Base-by-base conservation (phyloP, 2,797 vertebrate genomes). In the Thaleichthys pacificus region DNA sequence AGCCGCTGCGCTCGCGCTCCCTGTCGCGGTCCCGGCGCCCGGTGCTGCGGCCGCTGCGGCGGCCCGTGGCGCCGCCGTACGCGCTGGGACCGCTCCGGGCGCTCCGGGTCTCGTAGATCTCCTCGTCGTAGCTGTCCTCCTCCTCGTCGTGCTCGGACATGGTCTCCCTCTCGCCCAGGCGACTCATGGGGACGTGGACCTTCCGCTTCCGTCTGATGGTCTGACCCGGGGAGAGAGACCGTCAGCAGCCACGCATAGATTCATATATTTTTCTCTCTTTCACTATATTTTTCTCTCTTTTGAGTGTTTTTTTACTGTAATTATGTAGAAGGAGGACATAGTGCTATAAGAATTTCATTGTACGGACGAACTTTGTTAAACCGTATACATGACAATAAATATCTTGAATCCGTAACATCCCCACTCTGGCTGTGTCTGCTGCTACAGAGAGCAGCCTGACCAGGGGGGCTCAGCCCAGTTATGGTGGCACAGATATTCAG, bases 181-280 rank as follows among this genome's bases (percentile, higher is more conserved):
- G 95, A 60, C 93, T 88, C 82, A 96, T 92, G 1, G 97, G 96
- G 69, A 98, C 95, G 69, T 98, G 96, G 76, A 98, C 94, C 92
- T 99, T 98, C 88, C 97, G 94, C 89, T 99, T 98, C 77, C 97
- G 94, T 78, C 97, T 93, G 88, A 99, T 99, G 74, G 97, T 99
- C 97, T 99, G 80, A 17, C 76, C 19, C 17, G 51, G 51, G 17
- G 14, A 62, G 61, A 26, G 21, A 30, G 4, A 62, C 15, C 4
- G 58, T 15, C 58, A 61, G 58, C 21, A 26, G 19, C 1, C n/a
- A 11, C 28, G 0, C 28, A 30, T 30, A 30, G 2, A 28, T 28
- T 28, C 0, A 30, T 30, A 4, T 30, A 30, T 30, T 30, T 28
- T 26, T 26, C 28, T 28, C 28, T 28, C 3, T 4, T 28, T 28